These are phyloP conservation scores for Coccyzus lansbergi DNA, from an alignment of 2,797 vertebrate species.

Conservation along the genomic window DNA sequence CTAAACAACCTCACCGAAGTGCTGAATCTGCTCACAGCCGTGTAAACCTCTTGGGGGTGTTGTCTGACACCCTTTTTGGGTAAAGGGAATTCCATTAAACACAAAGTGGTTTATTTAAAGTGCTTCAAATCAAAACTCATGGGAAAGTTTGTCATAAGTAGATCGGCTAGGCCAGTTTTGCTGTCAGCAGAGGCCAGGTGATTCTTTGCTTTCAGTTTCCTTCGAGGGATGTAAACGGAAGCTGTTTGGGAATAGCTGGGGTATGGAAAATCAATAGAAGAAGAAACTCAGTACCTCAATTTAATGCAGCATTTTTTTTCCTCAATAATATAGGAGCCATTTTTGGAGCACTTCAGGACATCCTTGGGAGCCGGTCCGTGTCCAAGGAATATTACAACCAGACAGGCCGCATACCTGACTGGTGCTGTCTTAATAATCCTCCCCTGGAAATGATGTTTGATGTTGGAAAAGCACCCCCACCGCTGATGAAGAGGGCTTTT, in stretches of 20 bases:
- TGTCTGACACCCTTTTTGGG: background rate
- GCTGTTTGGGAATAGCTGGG: background rate
- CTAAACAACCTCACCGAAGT: too few relatives aligned
- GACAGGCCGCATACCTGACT: slow-evolving; percentile 93
- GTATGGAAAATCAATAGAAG: background rate
- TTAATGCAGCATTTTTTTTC: background rate
- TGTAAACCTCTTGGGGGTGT: background rate
- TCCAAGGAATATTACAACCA: slow-evolving; percentile 97
- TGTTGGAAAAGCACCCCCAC: slow-evolving; percentile 88
- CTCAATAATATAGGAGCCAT: slow-evolving; percentile 84
- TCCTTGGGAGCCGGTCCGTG: slow-evolving; percentile 93
- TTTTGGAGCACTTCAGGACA: slow-evolving; percentile 96
- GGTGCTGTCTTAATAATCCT: slow-evolving; percentile 94
- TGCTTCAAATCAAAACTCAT: background rate
- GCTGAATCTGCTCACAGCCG: background rate
- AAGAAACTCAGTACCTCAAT: background rate
- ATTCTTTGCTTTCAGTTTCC: background rate
- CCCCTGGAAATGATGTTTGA: slow-evolving; percentile 92
- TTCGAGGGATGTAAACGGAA: background rate
- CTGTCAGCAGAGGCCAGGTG: background rate
- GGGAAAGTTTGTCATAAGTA: background rate
- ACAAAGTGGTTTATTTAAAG: background rate
- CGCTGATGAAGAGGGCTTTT: slow-evolving; percentile 95
- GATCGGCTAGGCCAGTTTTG: background rate
- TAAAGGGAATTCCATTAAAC: background rate